Conservation (phyloP, 2,888 invertebrate genomes). For the Mimachlamys varia region DNA sequence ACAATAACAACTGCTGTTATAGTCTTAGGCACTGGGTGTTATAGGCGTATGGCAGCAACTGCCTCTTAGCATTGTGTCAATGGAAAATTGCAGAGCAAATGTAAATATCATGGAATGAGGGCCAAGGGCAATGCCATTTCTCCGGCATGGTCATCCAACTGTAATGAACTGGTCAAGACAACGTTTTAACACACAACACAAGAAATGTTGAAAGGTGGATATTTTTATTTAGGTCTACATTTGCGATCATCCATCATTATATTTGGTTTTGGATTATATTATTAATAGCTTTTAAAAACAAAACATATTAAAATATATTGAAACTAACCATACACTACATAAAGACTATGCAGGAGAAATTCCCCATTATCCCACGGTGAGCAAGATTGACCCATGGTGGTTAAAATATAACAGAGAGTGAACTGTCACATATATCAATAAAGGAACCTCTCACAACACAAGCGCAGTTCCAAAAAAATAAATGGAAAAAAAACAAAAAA, state of each 20-base stretch:
- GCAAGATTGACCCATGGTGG: neutral
- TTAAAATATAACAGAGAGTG: neutral
- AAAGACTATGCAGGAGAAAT: neutral
- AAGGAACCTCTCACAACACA: neutral
- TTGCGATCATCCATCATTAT: neutral
- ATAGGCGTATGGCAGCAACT: no score
- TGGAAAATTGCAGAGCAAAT: no score
- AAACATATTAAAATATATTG: neutral
- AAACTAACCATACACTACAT: constrained; percentile 20
- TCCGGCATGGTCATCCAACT: no score
- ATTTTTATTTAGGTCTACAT: constrained; percentile 11
- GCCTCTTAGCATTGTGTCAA: no score
- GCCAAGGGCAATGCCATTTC: no score
- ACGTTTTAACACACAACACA: neutral
- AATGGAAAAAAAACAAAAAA: neutral
- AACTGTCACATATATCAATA: neutral
- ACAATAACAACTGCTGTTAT: no score
- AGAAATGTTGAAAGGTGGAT: neutral
- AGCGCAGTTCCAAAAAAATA: neutral
- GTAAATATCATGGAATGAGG: no score
- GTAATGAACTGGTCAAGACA: no score
- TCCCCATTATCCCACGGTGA: neutral
- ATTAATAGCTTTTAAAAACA: constrained; percentile 34
- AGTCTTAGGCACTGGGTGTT: no score
- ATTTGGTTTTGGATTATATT: constrained; percentile 29